A percentile compares a stretch with the other conserved stretches of the same genome.
Conservation (phyloP, 1,140 invertebrate species). For the Teleogryllus occipitalis region DNA sequence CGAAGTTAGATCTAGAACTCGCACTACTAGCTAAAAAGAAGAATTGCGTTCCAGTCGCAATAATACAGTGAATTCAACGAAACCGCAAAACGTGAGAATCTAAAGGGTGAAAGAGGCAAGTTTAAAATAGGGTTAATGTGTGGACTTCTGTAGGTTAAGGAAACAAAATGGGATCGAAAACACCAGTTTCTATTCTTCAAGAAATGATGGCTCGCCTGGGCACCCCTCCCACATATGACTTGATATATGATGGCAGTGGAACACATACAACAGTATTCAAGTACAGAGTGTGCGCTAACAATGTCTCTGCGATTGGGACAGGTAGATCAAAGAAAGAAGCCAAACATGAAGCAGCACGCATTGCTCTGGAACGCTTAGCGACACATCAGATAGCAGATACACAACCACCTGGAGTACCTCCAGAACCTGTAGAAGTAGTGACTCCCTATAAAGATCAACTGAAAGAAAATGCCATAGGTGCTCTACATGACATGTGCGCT, state of each 20-base stretch:
- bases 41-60: too few species aligned
- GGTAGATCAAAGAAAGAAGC: constrained; percentile 64
- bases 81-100: too few species aligned
- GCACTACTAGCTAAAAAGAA: too few species aligned
- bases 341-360: constrained; percentile 56
- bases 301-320: constrained; percentile 43
- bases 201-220: constrained; percentile 57
- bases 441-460: constrained; percentile 34
- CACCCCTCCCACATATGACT: constrained; percentile 54
- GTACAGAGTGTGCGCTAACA: constrained; percentile 43
- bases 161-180: constrained; percentile 39
- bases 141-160: too few species aligned
- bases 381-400: too few species aligned
- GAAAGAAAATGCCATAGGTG: constrained; percentile 44
- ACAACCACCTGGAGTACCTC: too few species aligned
- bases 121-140: too few species aligned
- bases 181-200: constrained; percentile 62
- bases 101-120: too few species aligned
- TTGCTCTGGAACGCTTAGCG: constrained; percentile 40
- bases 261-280: constrained; percentile 63
- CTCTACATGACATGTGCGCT: constrained; percentile 49
- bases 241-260: constrained; percentile 58
- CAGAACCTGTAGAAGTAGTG: background rate
- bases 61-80: too few species aligned
- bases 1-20: too few species aligned